Conservation (phyloP, 2,797 vertebrate genomes). For the Dryobates pubescens region DNA sequence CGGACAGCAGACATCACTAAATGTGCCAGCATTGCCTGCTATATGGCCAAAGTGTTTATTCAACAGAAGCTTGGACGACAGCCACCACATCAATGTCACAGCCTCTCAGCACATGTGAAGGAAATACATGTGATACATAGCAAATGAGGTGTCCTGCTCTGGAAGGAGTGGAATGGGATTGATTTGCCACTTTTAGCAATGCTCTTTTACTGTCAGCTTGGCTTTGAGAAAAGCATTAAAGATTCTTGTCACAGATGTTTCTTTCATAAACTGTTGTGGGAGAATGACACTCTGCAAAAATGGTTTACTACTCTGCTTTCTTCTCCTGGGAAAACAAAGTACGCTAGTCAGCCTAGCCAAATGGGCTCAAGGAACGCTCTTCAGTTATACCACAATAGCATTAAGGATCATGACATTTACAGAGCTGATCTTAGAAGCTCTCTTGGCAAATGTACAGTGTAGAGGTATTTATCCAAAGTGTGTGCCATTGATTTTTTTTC, state of each 20-base stretch:
- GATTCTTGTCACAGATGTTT: slow-evolving; percentile 90
- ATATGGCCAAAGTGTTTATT: slow-evolving; percentile 88
- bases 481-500: slow-evolving; percentile 64
- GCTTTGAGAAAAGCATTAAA: slow-evolving; percentile 84
- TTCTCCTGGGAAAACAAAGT: slow-evolving; percentile 84
- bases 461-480: slow-evolving; percentile 77
- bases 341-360: slow-evolving; percentile 75
- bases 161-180: slow-evolving; percentile 78
- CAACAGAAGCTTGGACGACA: slow-evolving; percentile 87
- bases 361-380: slow-evolving; percentile 79
- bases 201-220: slow-evolving; percentile 83
- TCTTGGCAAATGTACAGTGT: slow-evolving; percentile 77
- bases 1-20: slow-evolving; percentile 69
- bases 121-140: slow-evolving; percentile 88
- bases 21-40: slow-evolving; percentile 83
- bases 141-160: slow-evolving; percentile 88
- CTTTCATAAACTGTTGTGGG: slow-evolving; percentile 88
- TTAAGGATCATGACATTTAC: slow-evolving; percentile 79
- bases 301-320: slow-evolving; percentile 83
- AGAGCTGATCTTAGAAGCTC: slow-evolving; percentile 79
- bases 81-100: slow-evolving; percentile 85
- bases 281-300: slow-evolving; percentile 86
- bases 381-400: slow-evolving; percentile 79
- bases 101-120: slow-evolving; percentile 83
- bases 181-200: slow-evolving; percentile 83